Evolutionary conservation across 1,140 invertebrate species (phyloP).

Genomic region (Oedothorax gibbosus): DNA sequence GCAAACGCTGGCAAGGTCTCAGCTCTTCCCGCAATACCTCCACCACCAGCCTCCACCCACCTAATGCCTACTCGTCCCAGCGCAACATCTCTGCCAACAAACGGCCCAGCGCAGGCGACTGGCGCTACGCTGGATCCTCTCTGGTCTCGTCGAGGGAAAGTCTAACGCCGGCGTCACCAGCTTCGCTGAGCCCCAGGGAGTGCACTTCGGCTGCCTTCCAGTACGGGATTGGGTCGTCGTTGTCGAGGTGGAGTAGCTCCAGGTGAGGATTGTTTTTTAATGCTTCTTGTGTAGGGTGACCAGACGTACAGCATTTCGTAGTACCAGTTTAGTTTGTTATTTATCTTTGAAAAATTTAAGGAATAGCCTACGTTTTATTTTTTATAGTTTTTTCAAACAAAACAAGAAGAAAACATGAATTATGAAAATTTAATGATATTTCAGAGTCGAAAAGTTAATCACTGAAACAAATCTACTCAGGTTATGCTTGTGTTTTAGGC

Average conservation of each 20-base stretch:
- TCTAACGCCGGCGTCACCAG: conserved; percentile 64
- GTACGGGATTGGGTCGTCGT: conserved; percentile 65
- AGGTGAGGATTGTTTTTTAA: conserved; percentile 14
- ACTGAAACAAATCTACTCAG: too few species aligned
- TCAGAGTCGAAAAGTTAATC: too few species aligned
- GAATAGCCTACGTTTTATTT: too few species aligned
- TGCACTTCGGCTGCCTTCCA: conserved; percentile 43
- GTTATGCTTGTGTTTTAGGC: too few species aligned
- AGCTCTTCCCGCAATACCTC: conserved; percentile 81
- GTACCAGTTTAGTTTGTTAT: neutral
- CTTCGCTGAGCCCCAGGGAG: conserved; percentile 59
- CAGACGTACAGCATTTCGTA: neutral
- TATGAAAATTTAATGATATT: too few species aligned
- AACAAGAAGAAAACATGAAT: too few species aligned
- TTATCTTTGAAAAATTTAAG: neutral
- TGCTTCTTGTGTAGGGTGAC: neutral
- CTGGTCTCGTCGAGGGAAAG: conserved; percentile 65
- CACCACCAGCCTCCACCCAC: conserved; percentile 73
- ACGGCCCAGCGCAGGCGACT: conserved; percentile 45
- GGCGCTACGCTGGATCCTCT: conserved; percentile 50
- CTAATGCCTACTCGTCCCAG: conserved; percentile 71
- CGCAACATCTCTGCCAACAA: conserved; percentile 65
- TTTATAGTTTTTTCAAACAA: too few species aligned
- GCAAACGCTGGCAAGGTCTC: conserved; percentile 76
- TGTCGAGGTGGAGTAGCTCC: conserved; percentile 87